Evolutionary conservation across 2,113 vertebrate genomes (phyloP).

Genomic region (Phoxinus phoxinus): DNA sequence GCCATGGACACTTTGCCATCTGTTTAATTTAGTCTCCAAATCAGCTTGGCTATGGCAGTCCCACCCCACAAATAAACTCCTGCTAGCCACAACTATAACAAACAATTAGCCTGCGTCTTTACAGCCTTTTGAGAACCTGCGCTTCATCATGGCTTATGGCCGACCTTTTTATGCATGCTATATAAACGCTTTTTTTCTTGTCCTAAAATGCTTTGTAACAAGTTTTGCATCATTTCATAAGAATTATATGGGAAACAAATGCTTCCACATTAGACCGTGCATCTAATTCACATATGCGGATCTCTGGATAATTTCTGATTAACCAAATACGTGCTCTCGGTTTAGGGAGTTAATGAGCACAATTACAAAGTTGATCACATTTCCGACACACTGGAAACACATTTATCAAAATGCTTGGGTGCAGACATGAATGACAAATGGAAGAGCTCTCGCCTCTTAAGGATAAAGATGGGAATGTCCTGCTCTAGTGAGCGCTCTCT

Average conservation of each 20-base stretch:
- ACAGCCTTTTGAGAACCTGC: not conserved
- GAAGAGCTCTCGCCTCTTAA: slow-evolving; percentile 28
- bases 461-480: slow-evolving; percentile 18
- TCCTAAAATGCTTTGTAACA: not conserved
- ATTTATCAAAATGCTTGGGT: slow-evolving; percentile 50
- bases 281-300: slow-evolving; percentile 4
- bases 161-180: not conserved
- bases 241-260: not conserved
- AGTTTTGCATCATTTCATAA: not conserved
- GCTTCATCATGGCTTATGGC: not conserved
- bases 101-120: slow-evolving; percentile 32
- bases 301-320: not conserved
- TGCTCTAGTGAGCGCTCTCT: slow-evolving; percentile 29
- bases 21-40: slow-evolving; percentile 43
- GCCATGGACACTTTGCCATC: slow-evolving; percentile 56
- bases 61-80: slow-evolving; percentile 38
- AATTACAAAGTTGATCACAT: slow-evolving; percentile 58
- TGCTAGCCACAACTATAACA: slow-evolving; percentile 1
- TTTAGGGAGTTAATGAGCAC: slow-evolving; percentile 48
- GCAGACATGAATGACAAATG: slow-evolving; percentile 27
- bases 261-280: not conserved
- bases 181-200: not conserved
- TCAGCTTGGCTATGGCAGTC: slow-evolving; percentile 22
- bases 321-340: slow-evolving; percentile 36
- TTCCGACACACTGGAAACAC: slow-evolving; percentile 46